Conservation (phyloP, 1,140 invertebrate species). For the Samia ricini region DNA sequence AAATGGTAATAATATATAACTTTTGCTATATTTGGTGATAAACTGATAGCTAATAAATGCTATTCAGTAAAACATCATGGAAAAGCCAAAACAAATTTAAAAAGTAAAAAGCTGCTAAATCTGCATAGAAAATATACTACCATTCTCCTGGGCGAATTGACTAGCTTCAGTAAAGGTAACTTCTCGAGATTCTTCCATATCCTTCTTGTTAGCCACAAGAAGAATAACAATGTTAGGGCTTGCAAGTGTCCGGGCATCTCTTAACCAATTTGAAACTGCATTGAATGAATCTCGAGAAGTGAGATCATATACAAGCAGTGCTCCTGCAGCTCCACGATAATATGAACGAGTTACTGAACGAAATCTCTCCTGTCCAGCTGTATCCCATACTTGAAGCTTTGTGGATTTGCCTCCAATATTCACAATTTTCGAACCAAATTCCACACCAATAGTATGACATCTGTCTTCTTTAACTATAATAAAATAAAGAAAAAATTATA, state of each 20-base stretch:
- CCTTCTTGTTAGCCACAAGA: slow-evolving; percentile 90
- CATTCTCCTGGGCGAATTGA: slow-evolving; percentile 90
- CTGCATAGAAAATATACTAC: slow-evolving; percentile 58
- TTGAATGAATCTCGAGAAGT: slow-evolving; percentile 90
- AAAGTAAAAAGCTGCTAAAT: neutral
- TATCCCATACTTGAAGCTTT: slow-evolving; percentile 92
- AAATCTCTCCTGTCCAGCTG: slow-evolving; percentile 77
- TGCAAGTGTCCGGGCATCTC: slow-evolving; percentile 91
- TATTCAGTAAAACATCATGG: too few species aligned
- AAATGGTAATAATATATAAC: too few species aligned
- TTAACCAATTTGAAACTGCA: slow-evolving; percentile 88
- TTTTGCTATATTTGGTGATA: too few species aligned
- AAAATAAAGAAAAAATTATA: too few species aligned
- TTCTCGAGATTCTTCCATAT: slow-evolving; percentile 87
- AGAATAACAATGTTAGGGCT: slow-evolving; percentile 92
- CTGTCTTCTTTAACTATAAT: slow-evolving; percentile 86
- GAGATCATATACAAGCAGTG: slow-evolving; percentile 88
- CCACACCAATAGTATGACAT: slow-evolving; percentile 90
- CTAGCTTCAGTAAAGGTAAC: slow-evolving; percentile 90
- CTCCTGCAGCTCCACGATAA: slow-evolving; percentile 89
- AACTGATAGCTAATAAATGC: too few species aligned
- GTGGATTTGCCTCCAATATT: slow-evolving; percentile 91
- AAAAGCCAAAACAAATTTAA: too few species aligned
- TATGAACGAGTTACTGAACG: slow-evolving; percentile 89
- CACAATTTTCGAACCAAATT: slow-evolving; percentile 91